These are phyloP conservation scores for Lepidurus apus DNA, from an alignment of 1,140 invertebrate species.

Conservation along the genomic window DNA sequence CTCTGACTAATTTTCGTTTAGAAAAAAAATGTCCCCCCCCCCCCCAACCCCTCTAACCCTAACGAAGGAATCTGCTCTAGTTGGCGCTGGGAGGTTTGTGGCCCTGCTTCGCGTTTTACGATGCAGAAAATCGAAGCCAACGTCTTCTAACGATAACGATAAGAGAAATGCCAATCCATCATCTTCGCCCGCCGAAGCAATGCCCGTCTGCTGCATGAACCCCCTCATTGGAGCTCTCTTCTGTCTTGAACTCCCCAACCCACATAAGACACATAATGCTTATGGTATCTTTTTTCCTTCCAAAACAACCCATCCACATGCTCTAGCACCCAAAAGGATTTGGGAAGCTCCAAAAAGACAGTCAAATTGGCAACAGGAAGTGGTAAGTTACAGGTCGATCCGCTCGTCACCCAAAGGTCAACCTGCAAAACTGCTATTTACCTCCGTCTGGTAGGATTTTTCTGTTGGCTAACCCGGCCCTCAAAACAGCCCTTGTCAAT, in stretches of 20 bases:
- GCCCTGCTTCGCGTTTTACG: not conserved
- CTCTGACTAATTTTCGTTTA: too few species aligned
- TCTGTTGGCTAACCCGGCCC: too few species aligned
- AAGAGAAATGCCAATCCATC: slow-evolving; percentile 2
- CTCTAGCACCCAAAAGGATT: not conserved
- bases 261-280: not conserved
- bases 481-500: too few species aligned
- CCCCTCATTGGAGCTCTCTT: not conserved
- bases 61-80: too few species aligned
- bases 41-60: too few species aligned
- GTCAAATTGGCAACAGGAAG: slow-evolving; percentile 17
- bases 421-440: not conserved
- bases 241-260: not conserved
- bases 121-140: not conserved
- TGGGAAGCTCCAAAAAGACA: not conserved
- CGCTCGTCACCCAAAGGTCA: slow-evolving; percentile 13
- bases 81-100: too few species aligned
- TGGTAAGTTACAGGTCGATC: not conserved
- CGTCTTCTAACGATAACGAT: slow-evolving; percentile 16
- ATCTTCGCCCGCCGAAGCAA: slow-evolving; percentile 1
- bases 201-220: not conserved
- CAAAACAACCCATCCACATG: not conserved
- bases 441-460: not conserved
- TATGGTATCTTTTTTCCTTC: not conserved
- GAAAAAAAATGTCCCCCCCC: too few species aligned